Evolutionary conservation across 2,888 invertebrate genomes (phyloP).

Genomic region (Amitus sp.): DNA sequence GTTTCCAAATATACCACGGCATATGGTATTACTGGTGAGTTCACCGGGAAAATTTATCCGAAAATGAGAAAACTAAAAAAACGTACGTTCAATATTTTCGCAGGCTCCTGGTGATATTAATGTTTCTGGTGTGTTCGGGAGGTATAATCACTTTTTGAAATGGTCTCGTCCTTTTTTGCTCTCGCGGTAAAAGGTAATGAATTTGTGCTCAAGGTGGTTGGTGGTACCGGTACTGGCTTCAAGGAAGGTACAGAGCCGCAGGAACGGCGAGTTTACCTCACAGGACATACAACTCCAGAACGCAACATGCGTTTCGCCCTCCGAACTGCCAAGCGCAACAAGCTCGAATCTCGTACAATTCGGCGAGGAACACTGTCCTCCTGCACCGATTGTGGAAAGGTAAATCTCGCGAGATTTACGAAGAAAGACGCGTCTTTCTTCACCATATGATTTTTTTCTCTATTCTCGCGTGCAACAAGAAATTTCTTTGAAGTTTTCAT

Average conservation of each 20-base stretch:
- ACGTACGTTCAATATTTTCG: constrained; percentile 3
- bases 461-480: no score
- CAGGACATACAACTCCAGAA: constrained; percentile 51
- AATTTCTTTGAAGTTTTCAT: no score
- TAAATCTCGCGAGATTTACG: no score
- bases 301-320: constrained; percentile 53
- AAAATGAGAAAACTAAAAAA: not conserved
- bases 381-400: constrained; percentile 66
- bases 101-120: constrained; percentile 68
- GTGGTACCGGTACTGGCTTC: constrained; percentile 68
- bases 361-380: constrained; percentile 63
- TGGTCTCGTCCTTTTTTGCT: no score
- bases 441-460: no score
- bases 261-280: constrained; percentile 57
- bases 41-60: not conserved
- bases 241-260: constrained; percentile 62
- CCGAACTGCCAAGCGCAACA: constrained; percentile 58
- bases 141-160: no score
- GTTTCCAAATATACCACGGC: constrained; percentile 69
- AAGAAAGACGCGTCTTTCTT: no score
- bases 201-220: no score
- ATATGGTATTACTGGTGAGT: constrained; percentile 70
- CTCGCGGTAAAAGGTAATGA: no score
- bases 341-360: constrained; percentile 63
- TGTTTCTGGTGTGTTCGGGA: constrained; percentile 69